These are phyloP conservation scores for Gryllus longicercus DNA, from an alignment of 2,888 invertebrate species.

Conservation along the genomic window DNA sequence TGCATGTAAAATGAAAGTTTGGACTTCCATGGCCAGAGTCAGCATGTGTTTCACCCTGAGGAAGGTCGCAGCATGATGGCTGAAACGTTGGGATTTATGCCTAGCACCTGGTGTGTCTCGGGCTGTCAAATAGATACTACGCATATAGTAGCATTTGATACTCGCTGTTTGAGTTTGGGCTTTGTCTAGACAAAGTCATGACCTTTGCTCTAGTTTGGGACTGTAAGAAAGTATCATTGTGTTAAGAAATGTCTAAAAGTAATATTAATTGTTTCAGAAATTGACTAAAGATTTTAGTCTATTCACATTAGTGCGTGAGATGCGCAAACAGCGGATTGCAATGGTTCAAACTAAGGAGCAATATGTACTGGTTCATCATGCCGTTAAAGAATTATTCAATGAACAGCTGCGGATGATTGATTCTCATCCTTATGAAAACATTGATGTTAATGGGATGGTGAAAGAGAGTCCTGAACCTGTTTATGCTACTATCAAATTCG, in stretches of 20 bases:
- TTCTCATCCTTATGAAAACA: constrained; percentile 54
- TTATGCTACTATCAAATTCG: constrained; percentile 42
- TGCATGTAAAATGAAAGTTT: too few species aligned
- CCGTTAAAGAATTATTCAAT: constrained; percentile 53
- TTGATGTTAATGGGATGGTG: constrained; percentile 47
- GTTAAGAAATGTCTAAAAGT: too few species aligned
- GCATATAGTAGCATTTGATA: too few species aligned
- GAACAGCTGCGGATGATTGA: constrained; percentile 54
- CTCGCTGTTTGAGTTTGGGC: neutral
- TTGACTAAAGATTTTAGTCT: constrained; percentile 51
- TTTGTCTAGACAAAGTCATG: neutral
- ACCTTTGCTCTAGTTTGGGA: neutral
- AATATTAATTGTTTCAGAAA: constrained; percentile 44
- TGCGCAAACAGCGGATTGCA: constrained; percentile 55
- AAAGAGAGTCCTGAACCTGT: constrained; percentile 39
- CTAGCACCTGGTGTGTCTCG: too few species aligned
- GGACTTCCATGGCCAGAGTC: too few species aligned
- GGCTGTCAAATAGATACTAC: too few species aligned
- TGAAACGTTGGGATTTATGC: too few species aligned
- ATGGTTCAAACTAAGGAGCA: constrained; percentile 56
- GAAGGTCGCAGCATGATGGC: too few species aligned
- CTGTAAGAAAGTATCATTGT: too few species aligned
- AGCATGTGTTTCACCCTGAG: too few species aligned
- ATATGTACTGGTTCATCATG: constrained; percentile 54
- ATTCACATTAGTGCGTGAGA: constrained; percentile 51